Evolutionary conservation across 1,140 invertebrate species (phyloP).

Genomic region (Zaprionus tsacasi): DNA sequence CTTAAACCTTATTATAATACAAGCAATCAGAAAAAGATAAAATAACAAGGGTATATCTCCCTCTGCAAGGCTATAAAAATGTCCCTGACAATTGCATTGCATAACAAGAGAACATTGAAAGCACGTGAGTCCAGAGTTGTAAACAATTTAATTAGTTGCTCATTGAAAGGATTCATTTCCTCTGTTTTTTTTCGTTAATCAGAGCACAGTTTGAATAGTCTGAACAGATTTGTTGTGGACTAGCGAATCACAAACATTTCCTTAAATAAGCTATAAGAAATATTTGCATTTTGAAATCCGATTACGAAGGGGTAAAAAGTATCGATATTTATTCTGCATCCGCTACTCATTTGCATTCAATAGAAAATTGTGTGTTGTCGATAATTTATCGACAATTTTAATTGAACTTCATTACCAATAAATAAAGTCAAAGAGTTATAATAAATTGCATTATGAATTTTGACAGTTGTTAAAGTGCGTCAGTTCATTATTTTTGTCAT

Average conservation of each 20-base stretch:
- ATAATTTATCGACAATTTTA: too few relatives aligned
- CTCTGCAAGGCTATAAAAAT: neutral
- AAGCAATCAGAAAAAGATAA: neutral
- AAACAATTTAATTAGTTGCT: constrained; percentile 44
- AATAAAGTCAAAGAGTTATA: too few relatives aligned
- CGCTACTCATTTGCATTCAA: too few relatives aligned
- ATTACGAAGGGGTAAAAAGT: too few relatives aligned
- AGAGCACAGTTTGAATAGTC: neutral
- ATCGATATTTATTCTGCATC: too few relatives aligned
- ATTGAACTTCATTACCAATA: too few relatives aligned
- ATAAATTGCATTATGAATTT: neutral
- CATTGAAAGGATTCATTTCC: constrained; percentile 11
- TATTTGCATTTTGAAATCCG: too few relatives aligned
- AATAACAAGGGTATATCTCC: neutral
- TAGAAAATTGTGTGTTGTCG: too few relatives aligned
- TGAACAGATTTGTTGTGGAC: too few relatives aligned
- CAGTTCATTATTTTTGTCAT: neutral
- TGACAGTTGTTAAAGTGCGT: neutral
- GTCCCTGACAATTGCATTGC: neutral
- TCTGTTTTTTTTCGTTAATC: neutral
- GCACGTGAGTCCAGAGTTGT: constrained; percentile 25
- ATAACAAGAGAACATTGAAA: constrained; percentile 13
- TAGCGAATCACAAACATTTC: too few relatives aligned
- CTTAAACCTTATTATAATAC: neutral
- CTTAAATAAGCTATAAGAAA: too few relatives aligned